Base-by-base conservation (phyloP, 2,888 invertebrate genomes). In the Oxyteleia sp. region DNA sequence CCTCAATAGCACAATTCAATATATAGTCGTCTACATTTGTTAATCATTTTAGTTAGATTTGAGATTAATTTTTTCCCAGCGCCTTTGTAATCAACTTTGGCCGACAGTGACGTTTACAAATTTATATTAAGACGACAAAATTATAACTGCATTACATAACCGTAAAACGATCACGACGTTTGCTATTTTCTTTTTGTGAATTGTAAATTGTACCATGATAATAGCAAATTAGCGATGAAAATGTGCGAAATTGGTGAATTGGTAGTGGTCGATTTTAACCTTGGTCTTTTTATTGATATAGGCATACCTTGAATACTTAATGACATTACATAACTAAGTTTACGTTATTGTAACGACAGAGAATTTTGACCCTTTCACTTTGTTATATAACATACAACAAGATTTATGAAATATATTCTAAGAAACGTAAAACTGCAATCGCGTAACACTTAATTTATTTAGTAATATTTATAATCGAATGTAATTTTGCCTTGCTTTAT, bases 261-360 rank as follows among this genome's bases (percentile, higher is more conserved):
- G 38, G 26, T 64, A 47, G 32, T 57, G 32, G 35, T 74, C 55
- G 55, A 74, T 51, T 64, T 71, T 64, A 69, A 82, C 76, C 82
- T 82, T 82, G 82, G 76, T 76, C 71, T 82, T 82, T 82, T 82
- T 76, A 82, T 82, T 71, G 82, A 82, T 76, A 80, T 59, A 64
- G 47, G 26, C 71, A 79, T 79, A 79, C 69, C 57, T 63, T 63
- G 69, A 82, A 71, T 82, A 71, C 69, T 57, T 75, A 75, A 69
- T 75, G 75, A 47, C 63, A 57, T 82, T 82, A 66, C 71, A 64
- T 71, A 82, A 82, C 49, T 3, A 47, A 63, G 20, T 74, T 64
- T 72, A 59, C 68, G 41, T 72, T 80, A 72, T 80, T 66, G 68
- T 68, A 59, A 74, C 81, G 43, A 66, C 74, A 68, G 57, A 71